These are phyloP conservation scores for Ciona savignyi DNA, from an alignment of 23 tunicate species.

Conservation along the genomic window DNA sequence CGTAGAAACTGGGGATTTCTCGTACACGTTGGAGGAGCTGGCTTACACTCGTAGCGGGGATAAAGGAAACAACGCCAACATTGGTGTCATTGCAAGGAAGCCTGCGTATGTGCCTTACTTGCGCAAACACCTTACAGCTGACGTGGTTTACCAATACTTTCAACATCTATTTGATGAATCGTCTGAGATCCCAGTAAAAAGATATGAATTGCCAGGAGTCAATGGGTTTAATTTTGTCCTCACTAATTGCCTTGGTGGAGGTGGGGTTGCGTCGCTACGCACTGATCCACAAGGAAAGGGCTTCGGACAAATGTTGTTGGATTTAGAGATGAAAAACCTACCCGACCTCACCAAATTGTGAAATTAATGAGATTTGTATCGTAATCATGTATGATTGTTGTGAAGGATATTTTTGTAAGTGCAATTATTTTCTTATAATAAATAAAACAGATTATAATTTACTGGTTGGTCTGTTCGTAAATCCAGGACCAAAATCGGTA, in stretches of 20 bases:
- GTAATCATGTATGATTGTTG: too few species aligned
- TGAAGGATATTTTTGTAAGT: too few species aligned
- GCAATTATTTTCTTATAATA: too few species aligned
- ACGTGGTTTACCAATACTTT: constrained; percentile 69
- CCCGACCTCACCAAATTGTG: too few species aligned
- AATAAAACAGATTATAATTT: too few species aligned
- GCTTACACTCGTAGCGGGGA: constrained; percentile 88
- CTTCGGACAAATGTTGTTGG: constrained; percentile 68
- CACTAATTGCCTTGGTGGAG: constrained; percentile 78
- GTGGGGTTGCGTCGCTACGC: constrained; percentile 80
- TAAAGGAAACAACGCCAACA: constrained; percentile 79
- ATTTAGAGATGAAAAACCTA: constrained; percentile 52
- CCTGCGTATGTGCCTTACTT: constrained; percentile 77
- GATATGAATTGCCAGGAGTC: constrained; percentile 73
- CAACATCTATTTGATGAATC: constrained; percentile 38
- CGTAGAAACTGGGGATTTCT: constrained; percentile 23
- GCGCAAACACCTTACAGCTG: too few species aligned
- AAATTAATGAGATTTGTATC: too few species aligned
- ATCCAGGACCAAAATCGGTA: too few species aligned
- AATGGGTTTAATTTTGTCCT: constrained; percentile 73
- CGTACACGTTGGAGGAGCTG: constrained; percentile 47
- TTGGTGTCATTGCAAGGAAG: constrained; percentile 80
- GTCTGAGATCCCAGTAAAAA: background rate
- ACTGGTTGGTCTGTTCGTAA: too few species aligned
- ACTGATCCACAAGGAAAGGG: too few species aligned